These are phyloP conservation scores for Melanophora roralis DNA, from an alignment of 2,888 invertebrate genomes.

Conservation along the genomic window DNA sequence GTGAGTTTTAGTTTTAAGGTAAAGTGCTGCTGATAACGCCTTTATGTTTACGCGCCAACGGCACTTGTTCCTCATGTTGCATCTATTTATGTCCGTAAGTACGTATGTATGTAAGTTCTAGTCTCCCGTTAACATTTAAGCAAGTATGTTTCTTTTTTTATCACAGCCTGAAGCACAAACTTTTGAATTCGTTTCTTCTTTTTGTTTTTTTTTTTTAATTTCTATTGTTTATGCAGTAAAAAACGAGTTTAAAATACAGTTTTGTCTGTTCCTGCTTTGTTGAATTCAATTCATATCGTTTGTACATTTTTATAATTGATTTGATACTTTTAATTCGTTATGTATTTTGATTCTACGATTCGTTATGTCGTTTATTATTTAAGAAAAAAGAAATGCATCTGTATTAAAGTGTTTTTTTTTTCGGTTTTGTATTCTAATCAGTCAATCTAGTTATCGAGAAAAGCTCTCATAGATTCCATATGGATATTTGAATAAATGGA, in stretches of 20 bases:
- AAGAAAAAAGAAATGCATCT: not conserved
- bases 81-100: not conserved
- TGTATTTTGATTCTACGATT: slow-evolving; percentile 39
- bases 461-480: slow-evolving; percentile 58
- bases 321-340: slow-evolving; percentile 50
- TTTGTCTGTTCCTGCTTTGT: slow-evolving; percentile 34
- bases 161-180: slow-evolving; percentile 75
- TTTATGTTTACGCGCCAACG: slow-evolving; percentile 48
- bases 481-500: slow-evolving; percentile 36
- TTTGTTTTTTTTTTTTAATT: not conserved
- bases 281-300: slow-evolving; percentile 58
- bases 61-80: slow-evolving; percentile 32
- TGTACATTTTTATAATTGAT: slow-evolving; percentile 62
- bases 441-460: slow-evolving; percentile 57
- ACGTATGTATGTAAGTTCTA: not conserved
- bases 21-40: slow-evolving; percentile 58
- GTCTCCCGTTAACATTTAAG: slow-evolving; percentile 59
- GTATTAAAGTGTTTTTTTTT: not conserved
- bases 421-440: slow-evolving; percentile 31
- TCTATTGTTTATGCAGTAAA: slow-evolving; percentile 31
- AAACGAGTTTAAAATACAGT: slow-evolving; percentile 45
- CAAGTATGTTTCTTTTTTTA: slow-evolving; percentile 72
- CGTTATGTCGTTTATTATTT: slow-evolving; percentile 22
- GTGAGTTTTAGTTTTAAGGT: slow-evolving; percentile 22
- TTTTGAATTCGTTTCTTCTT: slow-evolving; percentile 35